These are phyloP conservation scores for Limonius californicus DNA, from an alignment of 1,140 invertebrate species.

Conservation along the genomic window DNA sequence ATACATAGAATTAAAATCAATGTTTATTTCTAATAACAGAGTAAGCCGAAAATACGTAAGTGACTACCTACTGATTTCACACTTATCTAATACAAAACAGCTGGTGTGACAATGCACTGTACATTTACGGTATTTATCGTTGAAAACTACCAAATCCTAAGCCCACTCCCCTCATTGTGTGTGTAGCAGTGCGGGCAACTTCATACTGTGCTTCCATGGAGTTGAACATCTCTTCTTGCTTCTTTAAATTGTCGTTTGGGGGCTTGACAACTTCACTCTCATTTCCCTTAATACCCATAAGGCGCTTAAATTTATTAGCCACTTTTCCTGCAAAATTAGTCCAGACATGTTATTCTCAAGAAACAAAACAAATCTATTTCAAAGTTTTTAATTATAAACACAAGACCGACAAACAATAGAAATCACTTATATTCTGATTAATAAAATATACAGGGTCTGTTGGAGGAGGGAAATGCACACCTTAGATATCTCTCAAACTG, in stretches of 20 bases:
- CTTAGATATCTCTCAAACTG: no score
- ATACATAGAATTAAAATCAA: not conserved
- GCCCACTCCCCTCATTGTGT: slow-evolving; percentile 89
- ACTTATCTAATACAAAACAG: not conserved
- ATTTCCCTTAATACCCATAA: slow-evolving; percentile 85
- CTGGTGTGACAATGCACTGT: not conserved
- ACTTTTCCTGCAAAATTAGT: slow-evolving; percentile 55
- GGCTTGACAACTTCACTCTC: slow-evolving; percentile 35
- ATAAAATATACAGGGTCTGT: no score
- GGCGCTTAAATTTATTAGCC: slow-evolving; percentile 89
- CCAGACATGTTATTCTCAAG: not conserved
- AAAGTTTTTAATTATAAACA: not conserved
- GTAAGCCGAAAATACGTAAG: not conserved
- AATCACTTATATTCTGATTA: no score
- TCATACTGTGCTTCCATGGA: slow-evolving; percentile 93
- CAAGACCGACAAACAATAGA: no score
- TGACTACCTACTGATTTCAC: no score
- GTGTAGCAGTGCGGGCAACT: slow-evolving; percentile 86
- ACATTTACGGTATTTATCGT: slow-evolving; percentile 30
- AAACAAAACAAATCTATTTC: not conserved
- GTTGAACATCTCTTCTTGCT: slow-evolving; percentile 87
- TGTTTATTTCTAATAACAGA: not conserved
- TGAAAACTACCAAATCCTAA: slow-evolving; percentile 65
- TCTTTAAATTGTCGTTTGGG: slow-evolving; percentile 63
- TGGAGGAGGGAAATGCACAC: no score